A percentile compares a stretch with the other conserved stretches of the same genome.
phyloP scores from a whole-genome alignment of 2,888 invertebrate species.

The Hirtodrosophila trivittata region DNA sequence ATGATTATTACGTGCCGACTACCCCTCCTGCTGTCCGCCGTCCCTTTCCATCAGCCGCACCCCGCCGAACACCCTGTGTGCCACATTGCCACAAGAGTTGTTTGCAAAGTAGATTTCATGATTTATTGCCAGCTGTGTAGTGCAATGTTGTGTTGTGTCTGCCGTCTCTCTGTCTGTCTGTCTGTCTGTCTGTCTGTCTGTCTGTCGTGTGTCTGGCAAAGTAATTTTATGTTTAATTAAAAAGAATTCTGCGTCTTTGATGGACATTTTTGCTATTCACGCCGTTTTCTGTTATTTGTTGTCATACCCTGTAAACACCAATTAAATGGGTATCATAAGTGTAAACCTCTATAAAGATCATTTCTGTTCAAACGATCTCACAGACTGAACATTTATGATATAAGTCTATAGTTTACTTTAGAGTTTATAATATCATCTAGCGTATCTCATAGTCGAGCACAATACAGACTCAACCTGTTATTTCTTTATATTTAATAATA shows the following conservation, averaged over 20 bases:
- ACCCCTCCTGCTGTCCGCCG: slow-evolving; percentile 1
- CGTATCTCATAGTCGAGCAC: background rate
- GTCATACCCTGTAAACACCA: slow-evolving; percentile 4
- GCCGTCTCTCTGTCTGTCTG: slow-evolving; percentile 16
- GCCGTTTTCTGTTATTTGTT: slow-evolving; percentile 33
- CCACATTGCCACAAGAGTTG: slow-evolving; percentile 39
- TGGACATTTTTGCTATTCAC: slow-evolving; percentile 76
- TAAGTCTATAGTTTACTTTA: too few relatives aligned
- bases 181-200: slow-evolving; percentile 4
- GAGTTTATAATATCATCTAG: too few relatives aligned
- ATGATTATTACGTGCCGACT: slow-evolving; percentile 79
- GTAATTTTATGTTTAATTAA: slow-evolving; percentile 79
- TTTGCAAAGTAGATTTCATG: slow-evolving; percentile 75
- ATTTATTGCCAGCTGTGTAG: slow-evolving; percentile 62
- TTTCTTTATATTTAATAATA: slow-evolving; percentile 73
- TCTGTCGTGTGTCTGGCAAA: slow-evolving; percentile 53
- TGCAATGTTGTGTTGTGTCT: slow-evolving; percentile 34
- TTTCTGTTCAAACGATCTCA: too few relatives aligned
- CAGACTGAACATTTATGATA: too few relatives aligned
- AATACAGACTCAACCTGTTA: background rate
- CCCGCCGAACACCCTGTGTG: background rate
- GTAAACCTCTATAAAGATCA: too few relatives aligned
- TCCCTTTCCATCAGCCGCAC: background rate
- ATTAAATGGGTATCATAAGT: too few relatives aligned
- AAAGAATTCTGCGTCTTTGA: slow-evolving; percentile 76